Conservation (phyloP, 1,140 invertebrate genomes). For the Papilio machaon region DNA sequence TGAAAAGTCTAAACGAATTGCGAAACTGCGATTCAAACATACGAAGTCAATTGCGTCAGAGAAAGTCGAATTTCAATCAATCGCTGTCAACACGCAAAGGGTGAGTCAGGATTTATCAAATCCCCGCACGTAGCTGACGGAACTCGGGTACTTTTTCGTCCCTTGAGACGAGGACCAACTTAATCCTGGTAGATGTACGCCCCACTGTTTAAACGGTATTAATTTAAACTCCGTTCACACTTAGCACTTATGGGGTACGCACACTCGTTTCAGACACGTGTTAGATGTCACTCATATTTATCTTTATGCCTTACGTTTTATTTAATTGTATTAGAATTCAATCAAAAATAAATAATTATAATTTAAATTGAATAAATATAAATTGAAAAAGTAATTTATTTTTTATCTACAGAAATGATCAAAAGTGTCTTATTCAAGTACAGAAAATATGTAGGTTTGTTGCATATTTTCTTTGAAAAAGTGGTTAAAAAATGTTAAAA, state of each 20-base stretch:
- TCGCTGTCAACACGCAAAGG: conserved; percentile 77
- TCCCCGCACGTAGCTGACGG: conserved; percentile 67
- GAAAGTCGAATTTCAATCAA: conserved; percentile 74
- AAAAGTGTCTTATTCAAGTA: not conserved
- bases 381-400: not conserved
- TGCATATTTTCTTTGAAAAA: no score
- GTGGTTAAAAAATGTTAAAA: not conserved
- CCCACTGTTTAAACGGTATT: conserved; percentile 73
- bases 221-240: conserved; percentile 77
- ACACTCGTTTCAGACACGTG: conserved; percentile 9
- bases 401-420: not conserved
- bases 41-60: conserved; percentile 56
- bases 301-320: not conserved
- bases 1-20: conserved; percentile 6
- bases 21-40: conserved; percentile 38
- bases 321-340: not conserved
- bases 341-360: not conserved
- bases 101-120: conserved; percentile 74
- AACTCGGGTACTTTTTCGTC: conserved; percentile 69
- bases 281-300: not conserved
- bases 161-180: conserved; percentile 60
- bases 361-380: not conserved
- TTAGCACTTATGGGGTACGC: conserved; percentile 48
- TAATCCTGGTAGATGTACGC: conserved; percentile 65
- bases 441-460: no score